Base-by-base conservation (phyloP, 2,888 invertebrate species). In the Limulus polyphemus region DNA sequence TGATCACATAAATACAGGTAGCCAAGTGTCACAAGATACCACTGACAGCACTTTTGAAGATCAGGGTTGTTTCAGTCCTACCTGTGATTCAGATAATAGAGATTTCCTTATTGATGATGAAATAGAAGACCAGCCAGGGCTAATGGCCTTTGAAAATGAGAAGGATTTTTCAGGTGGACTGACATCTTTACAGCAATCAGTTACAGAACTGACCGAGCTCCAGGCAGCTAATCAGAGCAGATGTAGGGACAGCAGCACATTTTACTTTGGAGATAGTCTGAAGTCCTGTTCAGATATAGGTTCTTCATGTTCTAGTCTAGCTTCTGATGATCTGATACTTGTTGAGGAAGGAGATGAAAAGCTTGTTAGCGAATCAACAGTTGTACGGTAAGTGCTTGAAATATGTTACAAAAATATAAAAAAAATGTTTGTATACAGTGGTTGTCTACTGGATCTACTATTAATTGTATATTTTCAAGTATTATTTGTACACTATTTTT, bases 41-140 rank as follows among this genome's bases (percentile, higher is more conserved):
- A 32, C 32, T 32, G 32, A 32, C 7, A 32, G 32, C 32, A 32
- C 32, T 32, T 32, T 32, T 32, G 32, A 58, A 51, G 60, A 57
- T 55, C 59, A 59, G 54, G 62, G 60, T n/a, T 59, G 59, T 14
- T 14, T 60, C 13, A 66, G 66, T 56, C 66, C 66, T 11, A 52
- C 61, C 17, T 63, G 64, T 11, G 62, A 60, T 47, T n/a, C 54
- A 11, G 66, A 66, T 54, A 68, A 67, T 32, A 60, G 64, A 50
- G 68, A 69, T 32, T 69, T 69, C 58, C 52, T 67, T 12, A 68
- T 69, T 59, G 69, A 69, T 64, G 69, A 69, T 58, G 69, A 69
- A 48, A 69, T 69, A 47, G 58, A 65, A 16, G 69, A 69, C 59
- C 68, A 69, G 49, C 69, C 69, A 10, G 69, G 60, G n/a, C 58